Percentiles rank a stretch among this genome's conserved stretches.
Conservation (phyloP, 37 sponge, comb jelly and placozoan species). For the Lycopodina hypogea region DNA sequence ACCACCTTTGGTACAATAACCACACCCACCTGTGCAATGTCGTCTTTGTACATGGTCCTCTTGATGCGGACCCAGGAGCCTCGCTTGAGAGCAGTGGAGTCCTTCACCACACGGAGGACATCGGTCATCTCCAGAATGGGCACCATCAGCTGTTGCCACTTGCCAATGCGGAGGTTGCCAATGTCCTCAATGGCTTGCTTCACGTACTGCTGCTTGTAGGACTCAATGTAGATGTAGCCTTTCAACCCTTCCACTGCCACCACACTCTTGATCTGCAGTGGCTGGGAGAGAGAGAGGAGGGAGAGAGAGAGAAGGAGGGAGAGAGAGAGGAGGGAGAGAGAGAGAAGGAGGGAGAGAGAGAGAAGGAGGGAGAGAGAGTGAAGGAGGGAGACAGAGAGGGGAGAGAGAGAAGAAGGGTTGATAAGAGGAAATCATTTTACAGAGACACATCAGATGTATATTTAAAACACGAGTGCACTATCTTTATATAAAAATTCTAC, state of each 20-base stretch:
- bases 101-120: constrained; percentile 93
- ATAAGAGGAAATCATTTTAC: neutral
- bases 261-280: constrained; percentile 91
- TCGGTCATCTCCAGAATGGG: constrained; percentile 98
- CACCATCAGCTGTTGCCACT: constrained; percentile 96
- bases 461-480: too few species aligned
- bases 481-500: too few species aligned
- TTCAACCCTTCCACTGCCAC: constrained; percentile 91
- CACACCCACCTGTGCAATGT: constrained; percentile 84
- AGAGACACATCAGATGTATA: too few species aligned
- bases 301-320: neutral
- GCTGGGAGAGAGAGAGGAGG: constrained; percentile 48
- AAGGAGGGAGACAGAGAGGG: constrained; percentile 15
- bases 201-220: constrained; percentile 96
- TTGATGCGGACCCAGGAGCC: constrained; percentile 95
- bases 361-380: constrained; percentile 20
- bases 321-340: constrained; percentile 1
- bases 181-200: constrained; percentile 96
- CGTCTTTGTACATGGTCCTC: constrained; percentile 90
- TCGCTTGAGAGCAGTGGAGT: constrained; percentile 61
- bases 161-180: constrained; percentile 85
- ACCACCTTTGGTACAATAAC: neutral
- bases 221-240: constrained; percentile 96
- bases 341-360: constrained; percentile 26
- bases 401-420: constrained; percentile 1